Base-by-base conservation (phyloP, 2,113 vertebrate species). In the Neolamprologus cancellatus region DNA sequence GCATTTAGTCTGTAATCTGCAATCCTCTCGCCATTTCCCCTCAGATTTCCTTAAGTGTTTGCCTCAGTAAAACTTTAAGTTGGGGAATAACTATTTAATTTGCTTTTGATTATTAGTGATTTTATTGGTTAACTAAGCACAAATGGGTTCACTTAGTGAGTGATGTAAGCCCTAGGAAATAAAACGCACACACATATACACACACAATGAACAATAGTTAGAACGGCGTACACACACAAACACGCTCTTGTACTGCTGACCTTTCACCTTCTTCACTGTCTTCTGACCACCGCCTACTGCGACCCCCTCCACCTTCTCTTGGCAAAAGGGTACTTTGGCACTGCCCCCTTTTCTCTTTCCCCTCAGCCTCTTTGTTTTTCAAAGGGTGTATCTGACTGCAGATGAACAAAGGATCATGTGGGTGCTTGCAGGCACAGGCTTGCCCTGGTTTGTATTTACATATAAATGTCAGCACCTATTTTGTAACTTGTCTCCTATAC, bases 341-440 rank as follows among this genome's bases (percentile, higher is more conserved):
- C 97, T 94, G 92, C 20, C 15, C 78, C 78, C 30, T 50, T 15
- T 48, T 20, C 44, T 48, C 25, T 48, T 48, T 48, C 57, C 20
- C 13, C 54, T 4, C 20, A 20, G 54, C 20, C 93, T 95, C 96
- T 96, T 97, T 98, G 97, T 98, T 97, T 98, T 95, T 39, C 97
- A 96, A 96, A 97, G 97, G 97, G 92, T 96, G 96, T 89, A 96
- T 96, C 95, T 95, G 94, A 97, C 95, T 95, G 95, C 94, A 96
- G 94, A 89, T 7, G 57, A 96, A 97, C 97, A 99, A 98, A 98
- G 94, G 91, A 87, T 92, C 92, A 95, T 96, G 95, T 94, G 94
- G 96, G 93, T 94, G 95, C 90, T 71, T 28, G 41, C 39, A 94
- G 94, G 92, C 88, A 92, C 94, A 90, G 87, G 48, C 88, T 95